A percentile compares a stretch with the other conserved stretches of the same genome.
These are phyloP conservation scores for Hydra vulgaris DNA, from an alignment of 30 jellyfish, hydroid and myxozoan genomes.

Conservation along the genomic window DNA sequence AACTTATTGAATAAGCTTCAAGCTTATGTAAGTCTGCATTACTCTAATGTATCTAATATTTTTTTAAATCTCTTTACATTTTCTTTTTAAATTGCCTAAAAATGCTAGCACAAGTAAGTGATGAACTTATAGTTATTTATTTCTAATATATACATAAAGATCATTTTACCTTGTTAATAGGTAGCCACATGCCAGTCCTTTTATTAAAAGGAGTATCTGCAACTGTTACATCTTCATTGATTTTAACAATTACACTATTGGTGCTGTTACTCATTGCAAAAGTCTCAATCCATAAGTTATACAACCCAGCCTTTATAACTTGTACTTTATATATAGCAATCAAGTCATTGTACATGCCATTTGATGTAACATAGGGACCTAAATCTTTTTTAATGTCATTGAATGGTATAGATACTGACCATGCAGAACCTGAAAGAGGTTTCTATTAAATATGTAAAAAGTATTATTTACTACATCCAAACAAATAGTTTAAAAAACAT, in stretches of 20 bases:
- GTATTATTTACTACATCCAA: background rate
- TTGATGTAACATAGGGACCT: conserved; percentile 48
- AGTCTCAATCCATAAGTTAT: conserved; percentile 51
- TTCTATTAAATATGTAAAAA: background rate
- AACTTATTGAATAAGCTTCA: no score
- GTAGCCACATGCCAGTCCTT: conserved; percentile 38
- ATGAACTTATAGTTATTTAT: no score
- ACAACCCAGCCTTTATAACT: conserved; percentile 30
- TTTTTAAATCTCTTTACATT: no score
- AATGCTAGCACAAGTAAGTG: no score
- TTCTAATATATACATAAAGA: no score
- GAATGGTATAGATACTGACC: conserved; percentile 13
- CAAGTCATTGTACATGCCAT: conserved; percentile 37
- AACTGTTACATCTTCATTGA: conserved; percentile 18
- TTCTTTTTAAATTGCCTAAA: no score
- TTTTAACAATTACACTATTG: conserved; percentile 37
- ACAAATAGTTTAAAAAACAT: background rate
- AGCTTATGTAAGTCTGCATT: no score
- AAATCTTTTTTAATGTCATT: background rate
- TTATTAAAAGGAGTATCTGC: conserved; percentile 12
- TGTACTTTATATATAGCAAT: conserved; percentile 52
- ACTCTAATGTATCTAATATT: no score
- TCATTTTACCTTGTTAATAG: conserved; percentile 36
- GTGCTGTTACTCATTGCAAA: conserved; percentile 24
- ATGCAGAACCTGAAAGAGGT: conserved; percentile 60